Evolutionary conservation across 1,140 invertebrate species (phyloP).

Genomic region (Apis dorsata): DNA sequence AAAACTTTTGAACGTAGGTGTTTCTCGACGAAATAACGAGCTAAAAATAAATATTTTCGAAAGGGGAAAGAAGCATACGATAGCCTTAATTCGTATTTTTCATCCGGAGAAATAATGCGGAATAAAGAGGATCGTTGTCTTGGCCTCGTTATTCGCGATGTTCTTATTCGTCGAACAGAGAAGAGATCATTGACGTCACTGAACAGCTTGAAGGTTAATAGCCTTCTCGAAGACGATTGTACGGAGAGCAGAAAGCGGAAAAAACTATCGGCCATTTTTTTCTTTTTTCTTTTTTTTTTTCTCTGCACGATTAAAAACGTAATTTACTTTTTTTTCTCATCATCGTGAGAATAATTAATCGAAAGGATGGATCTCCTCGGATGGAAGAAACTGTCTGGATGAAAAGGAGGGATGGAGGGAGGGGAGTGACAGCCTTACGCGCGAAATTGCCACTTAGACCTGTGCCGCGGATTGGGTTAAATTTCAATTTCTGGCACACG

Average conservation of each 20-base stretch:
- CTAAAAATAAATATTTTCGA: background rate
- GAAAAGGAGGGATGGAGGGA: background rate
- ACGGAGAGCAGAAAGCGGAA: too few species aligned
- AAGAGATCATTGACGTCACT: background rate
- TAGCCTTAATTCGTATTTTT: background rate
- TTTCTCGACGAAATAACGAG: background rate
- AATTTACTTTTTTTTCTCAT: background rate
- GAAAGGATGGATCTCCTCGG: too few species aligned
- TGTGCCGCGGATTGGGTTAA: conserved; percentile 59
- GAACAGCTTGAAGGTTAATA: background rate
- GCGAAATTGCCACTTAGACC: conserved; percentile 66
- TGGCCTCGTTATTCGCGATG: conserved; percentile 6
- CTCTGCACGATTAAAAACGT: too few species aligned
- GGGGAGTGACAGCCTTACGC: background rate
- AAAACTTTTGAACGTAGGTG: too few species aligned
- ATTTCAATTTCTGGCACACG: conserved; percentile 63
- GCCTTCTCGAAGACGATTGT: background rate
- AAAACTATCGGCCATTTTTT: too few species aligned
- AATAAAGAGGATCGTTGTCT: background rate
- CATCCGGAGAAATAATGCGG: background rate
- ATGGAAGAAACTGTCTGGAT: background rate
- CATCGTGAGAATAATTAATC: too few species aligned
- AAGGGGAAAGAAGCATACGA: background rate
- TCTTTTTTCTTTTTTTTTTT: too few species aligned
- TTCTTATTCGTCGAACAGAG: background rate